Conservation (phyloP, 2,888 invertebrate genomes). For the Encarsia formosa region DNA sequence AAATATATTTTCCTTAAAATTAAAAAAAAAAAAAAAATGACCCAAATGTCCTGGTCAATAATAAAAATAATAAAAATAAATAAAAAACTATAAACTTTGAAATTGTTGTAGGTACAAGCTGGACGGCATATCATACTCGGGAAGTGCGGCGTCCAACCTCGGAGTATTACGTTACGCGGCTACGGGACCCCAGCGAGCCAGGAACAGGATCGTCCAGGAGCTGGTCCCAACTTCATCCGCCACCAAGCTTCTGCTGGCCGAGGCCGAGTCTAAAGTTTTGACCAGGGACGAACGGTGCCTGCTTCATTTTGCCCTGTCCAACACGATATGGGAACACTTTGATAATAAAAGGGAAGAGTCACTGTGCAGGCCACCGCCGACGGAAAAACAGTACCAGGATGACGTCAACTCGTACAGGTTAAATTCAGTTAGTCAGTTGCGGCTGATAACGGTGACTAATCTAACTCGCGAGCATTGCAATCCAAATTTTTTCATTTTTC, state of each 20-base stretch:
- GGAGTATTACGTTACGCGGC: constrained; percentile 22
- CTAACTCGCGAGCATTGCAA: no score
- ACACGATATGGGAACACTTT: constrained; percentile 35
- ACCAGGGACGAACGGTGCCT: constrained; percentile 38
- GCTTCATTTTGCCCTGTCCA: constrained; percentile 41
- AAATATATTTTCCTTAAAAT: no score
- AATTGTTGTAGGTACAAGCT: constrained; percentile 37
- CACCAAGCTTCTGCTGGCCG: constrained; percentile 32
- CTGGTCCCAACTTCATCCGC: constrained; percentile 35
- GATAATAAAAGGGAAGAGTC: constrained; percentile 23
- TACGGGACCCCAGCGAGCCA: constrained; percentile 32
- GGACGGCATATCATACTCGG: constrained; percentile 37
- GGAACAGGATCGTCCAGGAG: constrained; percentile 38
- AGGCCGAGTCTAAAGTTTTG: constrained; percentile 32
- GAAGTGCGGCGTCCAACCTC: constrained; percentile 26
- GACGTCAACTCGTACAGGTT: constrained; percentile 10
- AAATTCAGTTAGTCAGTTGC: no score
- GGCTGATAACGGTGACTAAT: no score
- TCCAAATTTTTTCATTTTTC: no score
- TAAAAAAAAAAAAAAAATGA: not conserved
- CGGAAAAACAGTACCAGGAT: constrained; percentile 36
- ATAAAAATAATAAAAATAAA: no score
- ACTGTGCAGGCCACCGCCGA: constrained; percentile 30
- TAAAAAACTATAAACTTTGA: no score
- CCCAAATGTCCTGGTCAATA: not conserved